These are phyloP conservation scores for Autographa pulchrina DNA, from an alignment of 2,888 invertebrate genomes.

Conservation along the genomic window DNA sequence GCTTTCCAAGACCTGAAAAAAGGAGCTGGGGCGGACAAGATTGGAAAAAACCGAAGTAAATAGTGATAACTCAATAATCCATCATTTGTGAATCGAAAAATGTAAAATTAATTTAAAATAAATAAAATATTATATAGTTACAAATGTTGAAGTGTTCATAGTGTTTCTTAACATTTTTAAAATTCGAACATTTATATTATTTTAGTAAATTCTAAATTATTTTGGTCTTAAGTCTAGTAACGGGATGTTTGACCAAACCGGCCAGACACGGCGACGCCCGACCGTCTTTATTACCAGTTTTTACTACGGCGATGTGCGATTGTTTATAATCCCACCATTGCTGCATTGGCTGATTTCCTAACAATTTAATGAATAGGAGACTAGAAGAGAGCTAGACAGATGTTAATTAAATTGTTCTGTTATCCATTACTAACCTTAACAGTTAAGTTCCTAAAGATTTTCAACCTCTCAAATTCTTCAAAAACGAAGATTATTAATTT, in stretches of 20 bases:
- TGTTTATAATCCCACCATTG: constrained; percentile 14
- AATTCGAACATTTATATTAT: background rate
- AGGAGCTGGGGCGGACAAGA: too few species aligned
- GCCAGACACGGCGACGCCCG: constrained; percentile 44
- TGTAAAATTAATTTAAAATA: too few species aligned
- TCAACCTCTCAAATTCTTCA: background rate
- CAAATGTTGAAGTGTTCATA: too few species aligned
- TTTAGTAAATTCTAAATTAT: background rate
- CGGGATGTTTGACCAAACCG: constrained; percentile 11
- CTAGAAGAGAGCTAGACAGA: background rate
- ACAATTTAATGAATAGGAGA: background rate
- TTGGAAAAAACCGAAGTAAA: too few species aligned
- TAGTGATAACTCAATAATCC: too few species aligned
- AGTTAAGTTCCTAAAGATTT: background rate
- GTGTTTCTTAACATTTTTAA: too few species aligned
- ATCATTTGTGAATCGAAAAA: too few species aligned
- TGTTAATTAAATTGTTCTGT: background rate
- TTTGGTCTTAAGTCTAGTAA: background rate
- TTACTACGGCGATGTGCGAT: constrained; percentile 10
- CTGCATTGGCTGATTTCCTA: background rate
- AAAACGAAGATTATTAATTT: background rate
- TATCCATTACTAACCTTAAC: background rate
- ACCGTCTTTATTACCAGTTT: constrained; percentile 18
- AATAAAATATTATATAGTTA: too few species aligned
- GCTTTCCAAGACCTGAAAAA: too few species aligned